Evolutionary conservation across 2,888 invertebrate genomes (phyloP), one percentile per base, ranked within the genome.

Genomic region (Aphodius granarius): DNA sequence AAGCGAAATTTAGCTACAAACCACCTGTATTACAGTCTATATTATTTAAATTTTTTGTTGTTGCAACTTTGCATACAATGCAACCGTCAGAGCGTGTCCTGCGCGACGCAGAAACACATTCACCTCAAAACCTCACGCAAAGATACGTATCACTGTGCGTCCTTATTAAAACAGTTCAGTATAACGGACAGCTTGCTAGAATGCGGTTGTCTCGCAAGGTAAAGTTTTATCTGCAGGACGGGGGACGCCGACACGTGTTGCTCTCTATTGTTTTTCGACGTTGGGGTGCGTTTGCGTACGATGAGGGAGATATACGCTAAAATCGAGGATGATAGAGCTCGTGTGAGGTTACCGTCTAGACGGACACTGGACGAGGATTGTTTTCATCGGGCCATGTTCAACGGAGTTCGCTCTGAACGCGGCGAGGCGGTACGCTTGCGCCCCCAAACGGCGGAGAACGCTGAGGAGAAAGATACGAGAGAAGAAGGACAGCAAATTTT

Each of bases 291-390:
- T 43, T 43, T 43, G 43, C 43, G 43, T 43, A 13, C 43, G 43
- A 43, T 43, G 6, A 13, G 3, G 13, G 43, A 43, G n/a, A n/a
- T n/a, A n/a, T 43, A 43, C 43, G 43, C 43, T 43, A 43, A 43
- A 43, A 43, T 43, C 43, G 43, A 13, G 43, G 43, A 43, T 71
- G 75, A 71, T 74, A n/a, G 77, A 77, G 78, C 78, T 79, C 81
- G 78, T 77, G 77, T 79, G 77, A 78, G 78, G 73, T 73, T 77
- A 43, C 76, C 78, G 80, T 79, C 77, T 78, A 76, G 78, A 79
- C 77, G 78, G 78, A 78, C 76, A 81, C 81, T 81, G 81, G 79
- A 79, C 78, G 81, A 78, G 78, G 78, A 81, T 80, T 76, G 78
- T 75, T 62, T 78, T 68, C 79, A 79, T 3, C 9, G 43, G 9